Percentiles rank a stretch among this genome's conserved stretches.
Evolutionary conservation across 2,113 vertebrate genomes (phyloP).

Genomic region (Setophaga coronata): DNA sequence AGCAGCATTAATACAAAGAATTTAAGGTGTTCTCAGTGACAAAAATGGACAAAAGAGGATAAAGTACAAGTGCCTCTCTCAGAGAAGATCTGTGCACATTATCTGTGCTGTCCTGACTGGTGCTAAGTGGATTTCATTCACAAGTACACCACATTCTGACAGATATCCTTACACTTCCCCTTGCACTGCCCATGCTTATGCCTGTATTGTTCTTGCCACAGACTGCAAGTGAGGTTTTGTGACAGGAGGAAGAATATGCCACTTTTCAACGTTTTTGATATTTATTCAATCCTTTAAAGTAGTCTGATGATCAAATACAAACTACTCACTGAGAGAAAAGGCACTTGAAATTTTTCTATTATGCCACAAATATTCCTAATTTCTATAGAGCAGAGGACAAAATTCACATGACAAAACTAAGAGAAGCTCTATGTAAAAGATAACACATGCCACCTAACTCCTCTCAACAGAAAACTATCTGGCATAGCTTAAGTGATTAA

Average conservation of each 20-base stretch:
- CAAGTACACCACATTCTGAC: not conserved
- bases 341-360: not conserved
- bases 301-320: not conserved
- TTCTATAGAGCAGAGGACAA: not conserved
- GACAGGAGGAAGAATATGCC: not conserved
- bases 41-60: not conserved
- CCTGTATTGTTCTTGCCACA: not conserved
- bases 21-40: not conserved
- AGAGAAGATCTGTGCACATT: not conserved
- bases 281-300: not conserved
- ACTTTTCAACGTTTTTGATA: not conserved
- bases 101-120: not conserved
- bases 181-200: not conserved
- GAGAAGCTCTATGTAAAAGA: not conserved
- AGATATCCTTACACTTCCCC: not conserved
- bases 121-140: slow-evolving; percentile 1
- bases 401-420: not conserved
- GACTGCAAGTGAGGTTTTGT: not conserved
- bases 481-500: not conserved
- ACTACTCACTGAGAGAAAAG: not conserved
- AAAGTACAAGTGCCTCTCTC: not conserved
- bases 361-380: not conserved
- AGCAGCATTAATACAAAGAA: not conserved
- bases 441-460: not conserved
- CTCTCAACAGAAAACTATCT: not conserved